Percentiles rank a stretch among this genome's conserved stretches.
Evolutionary conservation across 2,113 vertebrate species (phyloP).

Genomic region (human): GRCh38 chr1:119977001-119977500

Average conservation of each 20-base stretch:
- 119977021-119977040: not conserved
- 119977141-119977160: conserved; percentile 24
- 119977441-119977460: not conserved
- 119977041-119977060: not conserved
- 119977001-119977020: not conserved
- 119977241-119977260: not conserved
- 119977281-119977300: not conserved
- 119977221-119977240: not conserved
- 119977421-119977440: not conserved
- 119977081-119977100: not conserved
- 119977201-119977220: not conserved
- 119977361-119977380: not conserved
- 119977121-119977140: not conserved
- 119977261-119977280: not conserved
- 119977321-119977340: not conserved
- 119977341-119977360: not conserved
- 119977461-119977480: not conserved
- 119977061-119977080: not conserved
- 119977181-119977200: not conserved
- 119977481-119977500: not conserved
- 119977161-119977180: not conserved
- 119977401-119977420: not conserved
- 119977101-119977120: not conserved
- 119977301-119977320: not conserved
- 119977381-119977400: not conserved